Base-by-base conservation (phyloP, 2,113 vertebrate genomes). In the Ptilorrhoa leucosticta region DNA sequence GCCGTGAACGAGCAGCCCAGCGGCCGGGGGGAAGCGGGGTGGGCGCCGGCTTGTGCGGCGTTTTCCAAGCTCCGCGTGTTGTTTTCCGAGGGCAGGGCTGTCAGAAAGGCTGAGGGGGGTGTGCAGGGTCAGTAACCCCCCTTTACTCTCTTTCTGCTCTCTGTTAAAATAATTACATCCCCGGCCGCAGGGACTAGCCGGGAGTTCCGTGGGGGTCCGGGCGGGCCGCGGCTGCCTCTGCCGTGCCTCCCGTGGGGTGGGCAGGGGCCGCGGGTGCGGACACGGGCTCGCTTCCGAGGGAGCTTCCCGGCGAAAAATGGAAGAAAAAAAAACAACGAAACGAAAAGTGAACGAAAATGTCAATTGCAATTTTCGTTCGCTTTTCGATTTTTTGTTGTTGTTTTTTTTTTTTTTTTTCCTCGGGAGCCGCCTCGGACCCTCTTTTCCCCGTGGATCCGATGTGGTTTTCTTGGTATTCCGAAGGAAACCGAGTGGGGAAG, bases 401-500 rank as follows among this genome's bases (percentile, higher is more conserved):
- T 15, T 35, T 4, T 9, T 8, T 10, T 35, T 18, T 11, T 5
- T 15, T 20, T 66, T n/a, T 56, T 27, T 0, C 0, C 2, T 7
- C 31, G 13, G 22, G 11, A 78, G 66, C 53, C 17, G 35, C 57
- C n/a, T 81, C 33, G 16, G 13, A 40, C 7, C 11, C 11, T 24
- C 9, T 58, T 92, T 30, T 24, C 63, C 35, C 22, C 13, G 19
- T 6, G 35, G 33, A 22, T 66, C 86, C 68, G 60, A 50, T 27
- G 65, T 90, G 56, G n/a, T 42, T 84, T 90, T 69, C 45, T 56
- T 28, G 15, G 53, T 63, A 21, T 87, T 61, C 47, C 35, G 22
- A 65, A 68, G 58, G 45, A 83, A 90, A 42, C 6, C 3, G 35
- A 44, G 33, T 54, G 83, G 39, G 30, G 27, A 58, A 42, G 17